These are phyloP conservation scores for Tetanocera ferruginea DNA, from an alignment of 2,888 invertebrate species.

Conservation along the genomic window DNA sequence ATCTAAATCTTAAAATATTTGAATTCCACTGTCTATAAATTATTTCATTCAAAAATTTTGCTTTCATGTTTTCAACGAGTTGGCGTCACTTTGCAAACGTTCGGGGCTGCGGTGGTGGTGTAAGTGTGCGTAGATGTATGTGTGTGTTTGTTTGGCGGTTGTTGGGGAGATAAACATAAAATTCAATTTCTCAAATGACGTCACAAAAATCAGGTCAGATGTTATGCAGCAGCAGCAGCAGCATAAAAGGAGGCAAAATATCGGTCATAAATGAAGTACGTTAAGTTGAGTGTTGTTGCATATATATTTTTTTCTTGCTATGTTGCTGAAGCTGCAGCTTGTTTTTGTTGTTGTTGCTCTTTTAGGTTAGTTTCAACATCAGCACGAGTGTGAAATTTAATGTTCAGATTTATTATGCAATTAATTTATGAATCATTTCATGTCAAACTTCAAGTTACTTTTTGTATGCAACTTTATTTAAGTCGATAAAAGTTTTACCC, in stretches of 20 bases:
- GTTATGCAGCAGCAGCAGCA: conserved; percentile 47
- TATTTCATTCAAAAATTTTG: too few relatives aligned
- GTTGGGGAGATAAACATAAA: conserved; percentile 19
- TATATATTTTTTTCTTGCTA: neutral
- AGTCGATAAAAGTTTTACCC: too few relatives aligned
- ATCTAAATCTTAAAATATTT: too few relatives aligned
- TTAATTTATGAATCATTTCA: neutral
- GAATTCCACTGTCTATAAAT: too few relatives aligned
- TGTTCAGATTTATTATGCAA: neutral
- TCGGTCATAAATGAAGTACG: conserved; percentile 16
- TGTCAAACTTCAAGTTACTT: neutral
- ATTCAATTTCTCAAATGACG: conserved; percentile 57
- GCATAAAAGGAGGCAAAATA: conserved; percentile 3
- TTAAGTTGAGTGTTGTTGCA: neutral
- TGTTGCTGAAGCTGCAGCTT: neutral
- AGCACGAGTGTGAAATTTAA: neutral
- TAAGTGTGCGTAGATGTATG: conserved; percentile 37
- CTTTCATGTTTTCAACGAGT: too few relatives aligned
- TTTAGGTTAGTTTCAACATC: neutral
- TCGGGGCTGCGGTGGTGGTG: neutral
- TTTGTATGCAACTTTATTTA: too few relatives aligned
- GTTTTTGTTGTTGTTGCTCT: neutral
- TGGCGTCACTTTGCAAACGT: neutral
- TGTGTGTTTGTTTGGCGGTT: conserved; percentile 41
- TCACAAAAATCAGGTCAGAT: conserved; percentile 62